phyloP scores from a whole-genome alignment of 1,140 invertebrate genomes.

The Brachionus sp. region DNA sequence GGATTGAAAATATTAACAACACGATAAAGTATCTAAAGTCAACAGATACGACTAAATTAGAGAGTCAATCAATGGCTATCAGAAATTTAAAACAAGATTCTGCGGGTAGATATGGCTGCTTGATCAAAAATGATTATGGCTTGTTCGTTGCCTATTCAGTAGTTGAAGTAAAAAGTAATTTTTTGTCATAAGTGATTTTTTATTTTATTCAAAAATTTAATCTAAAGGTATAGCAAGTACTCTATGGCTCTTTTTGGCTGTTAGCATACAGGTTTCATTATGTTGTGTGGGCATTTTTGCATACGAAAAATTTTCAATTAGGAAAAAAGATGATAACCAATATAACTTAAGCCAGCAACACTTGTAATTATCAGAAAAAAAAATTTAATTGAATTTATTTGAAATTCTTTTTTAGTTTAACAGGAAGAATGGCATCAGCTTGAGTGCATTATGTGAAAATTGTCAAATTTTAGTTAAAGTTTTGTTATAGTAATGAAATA shows the following conservation, averaged over 20 bases:
- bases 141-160: neutral
- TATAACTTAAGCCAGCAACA: neutral
- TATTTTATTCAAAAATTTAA: neutral
- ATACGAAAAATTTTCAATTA: neutral
- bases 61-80: neutral
- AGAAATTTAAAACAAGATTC: neutral
- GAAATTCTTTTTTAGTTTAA: neutral
- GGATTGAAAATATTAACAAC: neutral
- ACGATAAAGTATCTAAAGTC: neutral
- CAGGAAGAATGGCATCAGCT: neutral
- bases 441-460: neutral
- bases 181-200: neutral
- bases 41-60: neutral
- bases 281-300: neutral
- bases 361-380: neutral
- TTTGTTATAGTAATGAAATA: neutral
- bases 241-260: neutral
- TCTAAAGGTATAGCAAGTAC: neutral
- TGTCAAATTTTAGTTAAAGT: neutral
- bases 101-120: neutral
- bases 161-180: neutral
- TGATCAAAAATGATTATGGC: neutral
- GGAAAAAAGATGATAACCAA: neutral
- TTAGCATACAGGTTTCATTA: neutral
- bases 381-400: neutral